A percentile compares a stretch with the other conserved stretches of the same genome.
These are phyloP conservation scores for Rhamnusium bicolor DNA, from an alignment of 2,888 invertebrate genomes.

Conservation along the genomic window DNA sequence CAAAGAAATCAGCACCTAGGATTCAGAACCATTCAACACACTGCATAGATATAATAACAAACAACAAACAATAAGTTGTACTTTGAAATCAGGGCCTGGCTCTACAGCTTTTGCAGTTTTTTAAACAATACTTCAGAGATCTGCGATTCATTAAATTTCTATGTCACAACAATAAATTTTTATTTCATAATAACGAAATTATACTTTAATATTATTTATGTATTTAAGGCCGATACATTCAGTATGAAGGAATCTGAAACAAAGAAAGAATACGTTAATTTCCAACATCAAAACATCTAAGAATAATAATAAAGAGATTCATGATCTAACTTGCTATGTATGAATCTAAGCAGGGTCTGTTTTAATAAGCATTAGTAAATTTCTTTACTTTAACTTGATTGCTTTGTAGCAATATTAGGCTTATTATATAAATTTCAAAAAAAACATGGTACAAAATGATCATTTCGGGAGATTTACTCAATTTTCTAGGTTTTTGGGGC, in stretches of 20 bases:
- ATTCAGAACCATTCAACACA: conserved; percentile 59
- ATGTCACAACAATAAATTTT: conserved; percentile 71
- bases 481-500: no score
- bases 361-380: no score
- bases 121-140: conserved; percentile 61
- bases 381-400: no score
- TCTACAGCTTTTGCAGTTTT: conserved; percentile 65
- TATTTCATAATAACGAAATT: conserved; percentile 69
- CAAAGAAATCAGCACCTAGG: conserved; percentile 64
- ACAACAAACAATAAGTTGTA: conserved; percentile 71
- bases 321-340: no score
- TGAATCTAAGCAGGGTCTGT: no score
- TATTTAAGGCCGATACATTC: conserved; percentile 73
- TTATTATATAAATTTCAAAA: no score
- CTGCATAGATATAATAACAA: conserved; percentile 62
- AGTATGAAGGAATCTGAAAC: conserved; percentile 72
- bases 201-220: conserved; percentile 67
- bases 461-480: no score
- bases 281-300: not conserved
- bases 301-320: no score
- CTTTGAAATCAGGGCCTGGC: conserved; percentile 72
- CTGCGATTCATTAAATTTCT: conserved; percentile 64
- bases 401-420: no score
- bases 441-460: no score
- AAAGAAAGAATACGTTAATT: conserved; percentile 46